Conservation (phyloP, 2,888 invertebrate species). For the Catocala sponsa region DNA sequence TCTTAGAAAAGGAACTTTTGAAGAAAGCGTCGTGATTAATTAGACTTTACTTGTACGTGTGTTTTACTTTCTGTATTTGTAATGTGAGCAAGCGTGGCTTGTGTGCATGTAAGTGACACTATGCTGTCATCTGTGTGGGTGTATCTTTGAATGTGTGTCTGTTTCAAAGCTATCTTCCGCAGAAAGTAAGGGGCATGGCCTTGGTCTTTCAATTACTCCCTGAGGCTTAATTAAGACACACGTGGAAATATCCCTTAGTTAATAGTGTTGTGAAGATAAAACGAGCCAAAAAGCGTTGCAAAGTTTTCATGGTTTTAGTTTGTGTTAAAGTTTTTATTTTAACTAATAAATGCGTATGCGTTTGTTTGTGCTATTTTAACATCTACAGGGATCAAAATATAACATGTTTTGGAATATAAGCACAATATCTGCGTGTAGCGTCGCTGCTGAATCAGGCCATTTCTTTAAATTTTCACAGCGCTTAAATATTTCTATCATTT, state of each 20-base stretch:
- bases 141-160: not conserved
- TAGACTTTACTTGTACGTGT: not conserved
- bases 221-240: slow-evolving; percentile 34
- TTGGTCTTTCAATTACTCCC: slow-evolving; percentile 34
- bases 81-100: not conserved
- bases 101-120: too few relatives aligned
- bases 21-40: slow-evolving; percentile 14
- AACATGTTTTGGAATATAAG: too few relatives aligned
- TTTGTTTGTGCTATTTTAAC: too few relatives aligned
- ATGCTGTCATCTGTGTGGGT: too few relatives aligned
- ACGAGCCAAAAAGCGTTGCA: slow-evolving; percentile 14
- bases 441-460: too few relatives aligned
- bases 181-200: slow-evolving; percentile 17
- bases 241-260: slow-evolving; percentile 22
- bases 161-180: slow-evolving; percentile 8
- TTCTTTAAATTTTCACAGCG: too few relatives aligned
- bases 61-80: not conserved
- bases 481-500: too few relatives aligned
- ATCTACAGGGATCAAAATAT: too few relatives aligned
- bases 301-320: slow-evolving; percentile 13
- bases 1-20: slow-evolving; percentile 1
- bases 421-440: too few relatives aligned
- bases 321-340: not conserved
- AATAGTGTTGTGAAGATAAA: slow-evolving; percentile 21
- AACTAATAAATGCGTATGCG: too few relatives aligned